A percentile compares a stretch with the other conserved stretches of the same genome.
phyloP scores from a whole-genome alignment of 2,797 vertebrate genomes.

The Siniperca undulata region DNA sequence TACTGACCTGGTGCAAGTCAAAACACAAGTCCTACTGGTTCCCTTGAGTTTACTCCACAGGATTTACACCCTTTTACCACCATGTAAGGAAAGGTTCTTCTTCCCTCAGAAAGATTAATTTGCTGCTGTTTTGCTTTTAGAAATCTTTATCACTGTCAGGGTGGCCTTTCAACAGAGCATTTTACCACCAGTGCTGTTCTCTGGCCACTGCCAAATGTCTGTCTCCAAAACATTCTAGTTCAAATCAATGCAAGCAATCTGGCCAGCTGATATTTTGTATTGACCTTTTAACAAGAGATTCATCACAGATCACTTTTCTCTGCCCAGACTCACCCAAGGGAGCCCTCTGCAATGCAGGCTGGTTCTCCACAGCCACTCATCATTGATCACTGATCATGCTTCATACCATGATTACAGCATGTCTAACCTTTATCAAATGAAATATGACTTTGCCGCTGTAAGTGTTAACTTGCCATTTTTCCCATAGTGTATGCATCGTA shows the following conservation, averaged over 20 bases:
- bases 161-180: conserved; percentile 67
- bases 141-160: conserved; percentile 61
- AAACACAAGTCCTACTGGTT: not conserved
- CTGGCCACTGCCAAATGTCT: conserved; percentile 46
- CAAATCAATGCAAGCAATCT: conserved; percentile 74
- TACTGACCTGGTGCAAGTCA: not conserved
- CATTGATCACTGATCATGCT: conserved; percentile 25
- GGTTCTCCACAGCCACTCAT: conserved; percentile 11
- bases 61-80: not conserved
- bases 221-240: conserved; percentile 51
- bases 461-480: conserved; percentile 3
- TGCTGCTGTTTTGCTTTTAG: conserved; percentile 44
- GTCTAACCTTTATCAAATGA: conserved; percentile 33
- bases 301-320: conserved; percentile 73
- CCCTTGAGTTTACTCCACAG: not conserved
- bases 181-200: conserved; percentile 41
- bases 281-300: conserved; percentile 79
- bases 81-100: not conserved
- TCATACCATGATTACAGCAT: conserved; percentile 41
- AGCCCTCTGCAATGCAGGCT: conserved; percentile 31
- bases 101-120: conserved; percentile 29
- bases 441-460: conserved; percentile 23
- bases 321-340: conserved; percentile 58
- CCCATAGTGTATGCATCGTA: not conserved
- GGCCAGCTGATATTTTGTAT: conserved; percentile 75